These are phyloP conservation scores for Poeciliopsis turneri DNA, from an alignment of 2,797 vertebrate genomes.

Conservation along the genomic window DNA sequence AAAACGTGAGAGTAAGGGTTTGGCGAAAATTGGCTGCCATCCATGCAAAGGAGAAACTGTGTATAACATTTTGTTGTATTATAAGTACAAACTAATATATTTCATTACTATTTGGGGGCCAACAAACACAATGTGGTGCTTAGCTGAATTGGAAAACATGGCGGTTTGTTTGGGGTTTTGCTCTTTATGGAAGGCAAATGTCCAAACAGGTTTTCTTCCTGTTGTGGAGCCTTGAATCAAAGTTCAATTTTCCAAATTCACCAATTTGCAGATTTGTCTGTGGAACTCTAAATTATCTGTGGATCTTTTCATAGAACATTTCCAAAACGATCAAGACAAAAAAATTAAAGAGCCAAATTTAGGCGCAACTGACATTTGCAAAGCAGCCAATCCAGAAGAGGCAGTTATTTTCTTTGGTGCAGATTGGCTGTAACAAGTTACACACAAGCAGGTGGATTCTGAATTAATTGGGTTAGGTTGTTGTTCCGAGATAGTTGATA, in stretches of 20 bases:
- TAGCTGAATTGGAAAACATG: background rate
- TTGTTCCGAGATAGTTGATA: background rate
- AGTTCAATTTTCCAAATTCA: background rate
- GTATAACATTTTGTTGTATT: background rate
- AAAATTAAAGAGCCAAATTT: too few relatives aligned
- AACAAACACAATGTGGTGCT: background rate
- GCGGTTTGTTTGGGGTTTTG: background rate
- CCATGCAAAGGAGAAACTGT: conserved; percentile 6
- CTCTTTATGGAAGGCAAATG: background rate
- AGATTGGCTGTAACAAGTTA: background rate
- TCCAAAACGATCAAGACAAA: background rate
- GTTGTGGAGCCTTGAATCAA: background rate
- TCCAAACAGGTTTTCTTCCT: background rate
- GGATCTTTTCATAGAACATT: background rate
- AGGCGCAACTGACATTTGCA: too few relatives aligned
- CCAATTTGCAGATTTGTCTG: too few relatives aligned
- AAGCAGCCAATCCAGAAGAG: too few relatives aligned
- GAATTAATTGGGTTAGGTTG: background rate
- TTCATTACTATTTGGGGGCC: background rate
- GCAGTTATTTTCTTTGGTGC: too few relatives aligned
- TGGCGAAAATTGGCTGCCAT: conserved; percentile 32
- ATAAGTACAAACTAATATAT: background rate
- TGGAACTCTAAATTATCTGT: too few relatives aligned
- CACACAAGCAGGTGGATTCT: background rate
- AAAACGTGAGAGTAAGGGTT: conserved; percentile 9